Evolutionary conservation across 2,888 invertebrate genomes (phyloP).

Genomic region (Eristalinus aeneus): DNA sequence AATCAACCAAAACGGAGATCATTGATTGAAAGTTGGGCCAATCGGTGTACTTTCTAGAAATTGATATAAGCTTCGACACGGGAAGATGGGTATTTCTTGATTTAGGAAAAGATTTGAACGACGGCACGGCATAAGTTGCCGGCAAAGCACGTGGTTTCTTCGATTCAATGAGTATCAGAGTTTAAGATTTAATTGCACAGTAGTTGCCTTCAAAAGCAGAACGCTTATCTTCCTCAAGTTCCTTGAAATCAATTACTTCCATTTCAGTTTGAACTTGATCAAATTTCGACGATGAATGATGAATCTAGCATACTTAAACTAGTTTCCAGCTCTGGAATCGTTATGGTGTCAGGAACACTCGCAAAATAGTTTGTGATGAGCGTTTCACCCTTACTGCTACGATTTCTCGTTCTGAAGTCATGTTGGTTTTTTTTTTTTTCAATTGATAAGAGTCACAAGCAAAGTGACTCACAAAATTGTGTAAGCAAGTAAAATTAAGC

Average conservation of each 20-base stretch:
- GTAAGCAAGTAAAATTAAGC: too few species aligned
- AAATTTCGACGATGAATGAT: conserved; percentile 5
- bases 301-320: background rate
- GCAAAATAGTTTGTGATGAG: background rate
- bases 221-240: too few species aligned
- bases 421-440: too few species aligned
- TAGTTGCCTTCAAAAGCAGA: too few species aligned
- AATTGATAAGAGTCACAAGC: too few species aligned
- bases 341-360: background rate
- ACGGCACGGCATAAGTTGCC: background rate
- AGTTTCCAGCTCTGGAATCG: background rate
- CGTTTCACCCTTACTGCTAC: too few species aligned
- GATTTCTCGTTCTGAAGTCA: too few species aligned
- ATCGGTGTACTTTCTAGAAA: conserved; percentile 24
- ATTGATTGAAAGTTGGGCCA: conserved; percentile 27
- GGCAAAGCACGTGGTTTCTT: background rate
- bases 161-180: background rate
- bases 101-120: background rate
- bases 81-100: conserved; percentile 17
- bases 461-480: too few species aligned
- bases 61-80: conserved; percentile 7
- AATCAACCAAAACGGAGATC: conserved; percentile 14
- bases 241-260: too few species aligned
- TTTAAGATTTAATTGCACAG: conserved; percentile 1
- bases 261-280: conserved; percentile 1